A percentile compares a stretch with the other conserved stretches of the same genome.
These are phyloP conservation scores for Rhimphoctona megacephalus DNA, from an alignment of 2,888 invertebrate genomes.

Conservation along the genomic window DNA sequence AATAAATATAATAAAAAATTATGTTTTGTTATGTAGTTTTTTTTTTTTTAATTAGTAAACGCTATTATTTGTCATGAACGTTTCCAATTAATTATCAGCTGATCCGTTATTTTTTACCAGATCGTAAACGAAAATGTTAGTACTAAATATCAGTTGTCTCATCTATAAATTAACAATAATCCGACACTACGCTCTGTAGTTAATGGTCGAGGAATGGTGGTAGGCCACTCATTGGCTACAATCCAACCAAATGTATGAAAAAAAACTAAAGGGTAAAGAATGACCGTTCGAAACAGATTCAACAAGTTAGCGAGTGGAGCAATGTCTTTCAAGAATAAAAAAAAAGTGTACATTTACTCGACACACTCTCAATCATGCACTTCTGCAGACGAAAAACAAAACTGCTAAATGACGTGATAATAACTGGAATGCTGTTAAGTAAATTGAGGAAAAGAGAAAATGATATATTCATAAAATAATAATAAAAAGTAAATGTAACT, in stretches of 20 bases:
- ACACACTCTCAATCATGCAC: slow-evolving; percentile 1
- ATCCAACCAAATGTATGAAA: slow-evolving; percentile 45
- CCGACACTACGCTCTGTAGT: background rate
- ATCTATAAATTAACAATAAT: slow-evolving; percentile 34
- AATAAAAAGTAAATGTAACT: background rate
- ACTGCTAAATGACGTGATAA: background rate
- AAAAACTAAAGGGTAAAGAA: slow-evolving; percentile 45
- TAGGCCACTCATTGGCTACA: slow-evolving; percentile 40
- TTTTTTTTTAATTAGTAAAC: background rate
- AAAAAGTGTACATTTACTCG: slow-evolving; percentile 21
- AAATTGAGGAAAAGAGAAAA: background rate
- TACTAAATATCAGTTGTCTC: slow-evolving; percentile 23
- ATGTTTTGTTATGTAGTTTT: no score
- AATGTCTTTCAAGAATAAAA: slow-evolving; percentile 21
- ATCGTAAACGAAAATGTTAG: background rate
- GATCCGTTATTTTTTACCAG: background rate
- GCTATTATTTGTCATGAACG: background rate
- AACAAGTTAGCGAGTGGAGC: slow-evolving; percentile 48
- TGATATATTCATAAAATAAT: no score
- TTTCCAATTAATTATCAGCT: background rate
- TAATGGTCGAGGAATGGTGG: background rate
- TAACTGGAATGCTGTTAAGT: background rate
- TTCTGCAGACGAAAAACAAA: background rate
- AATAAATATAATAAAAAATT: background rate
- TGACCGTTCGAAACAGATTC: slow-evolving; percentile 39